Evolutionary conservation across 2,888 invertebrate species (phyloP).

Genomic region (Operophtera brumata): DNA sequence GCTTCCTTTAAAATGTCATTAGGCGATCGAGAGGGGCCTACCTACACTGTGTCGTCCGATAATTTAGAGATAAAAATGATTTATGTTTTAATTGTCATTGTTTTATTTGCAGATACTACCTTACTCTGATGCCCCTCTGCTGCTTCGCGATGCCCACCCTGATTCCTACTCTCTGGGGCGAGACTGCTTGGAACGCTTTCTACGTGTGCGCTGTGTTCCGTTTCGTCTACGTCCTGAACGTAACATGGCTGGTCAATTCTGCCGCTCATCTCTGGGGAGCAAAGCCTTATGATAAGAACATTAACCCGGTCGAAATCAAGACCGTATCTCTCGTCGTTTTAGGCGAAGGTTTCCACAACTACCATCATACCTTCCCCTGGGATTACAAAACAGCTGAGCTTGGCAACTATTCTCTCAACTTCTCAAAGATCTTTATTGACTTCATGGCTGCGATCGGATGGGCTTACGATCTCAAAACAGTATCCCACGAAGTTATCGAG

Average conservation of each 20-base stretch:
- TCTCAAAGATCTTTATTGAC: slow-evolving; percentile 89
- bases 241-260: slow-evolving; percentile 94
- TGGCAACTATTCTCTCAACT: slow-evolving; percentile 85
- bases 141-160: slow-evolving; percentile 89
- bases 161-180: slow-evolving; percentile 89
- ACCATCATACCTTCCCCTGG: slow-evolving; percentile 92
- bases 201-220: slow-evolving; percentile 87
- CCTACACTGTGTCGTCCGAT: too few species aligned
- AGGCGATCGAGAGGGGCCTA: too few species aligned
- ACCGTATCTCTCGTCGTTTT: slow-evolving; percentile 83
- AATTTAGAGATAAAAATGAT: too few species aligned
- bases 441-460: slow-evolving; percentile 89
- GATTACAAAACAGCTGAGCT: slow-evolving; percentile 91
- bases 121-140: slow-evolving; percentile 84
- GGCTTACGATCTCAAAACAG: slow-evolving; percentile 93
- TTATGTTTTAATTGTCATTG: too few species aligned
- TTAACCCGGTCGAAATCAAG: slow-evolving; percentile 86
- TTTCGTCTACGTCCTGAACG: slow-evolving; percentile 88
- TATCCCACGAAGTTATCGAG: slow-evolving; percentile 84
- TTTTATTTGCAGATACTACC: slow-evolving; percentile 82
- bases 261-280: slow-evolving; percentile 90
- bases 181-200: slow-evolving; percentile 83
- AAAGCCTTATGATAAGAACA: slow-evolving; percentile 86
- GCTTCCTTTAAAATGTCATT: too few species aligned
- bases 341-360: slow-evolving; percentile 93